phyloP scores from a whole-genome alignment of 2,888 invertebrate genomes.

The Dryobota labecula region DNA sequence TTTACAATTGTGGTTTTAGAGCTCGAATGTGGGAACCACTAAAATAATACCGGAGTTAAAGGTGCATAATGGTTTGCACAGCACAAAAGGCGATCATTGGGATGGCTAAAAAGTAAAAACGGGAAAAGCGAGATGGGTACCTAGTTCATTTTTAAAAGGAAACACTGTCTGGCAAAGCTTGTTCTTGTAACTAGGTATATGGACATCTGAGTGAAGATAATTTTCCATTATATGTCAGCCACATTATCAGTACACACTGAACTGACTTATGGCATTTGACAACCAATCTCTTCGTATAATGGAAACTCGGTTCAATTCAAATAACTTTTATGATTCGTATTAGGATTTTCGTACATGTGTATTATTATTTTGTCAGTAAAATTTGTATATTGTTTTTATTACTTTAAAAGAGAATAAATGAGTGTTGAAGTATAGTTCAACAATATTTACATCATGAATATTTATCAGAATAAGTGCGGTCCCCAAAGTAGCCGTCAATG shows the following conservation, averaged over 20 bases:
- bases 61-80: conserved; percentile 13
- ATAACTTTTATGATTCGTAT: conserved; percentile 1
- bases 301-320: background rate
- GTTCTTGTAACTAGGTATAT: accelerated
- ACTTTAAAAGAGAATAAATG: conserved; percentile 1
- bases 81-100: conserved; percentile 2
- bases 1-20: conserved; percentile 13
- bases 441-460: conserved; percentile 13
- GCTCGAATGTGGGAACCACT: background rate
- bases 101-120: background rate
- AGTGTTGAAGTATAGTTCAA: background rate
- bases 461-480: conserved; percentile 3
- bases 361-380: background rate
- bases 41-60: background rate
- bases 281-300: conserved; percentile 25
- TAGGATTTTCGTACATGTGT: conserved; percentile 1
- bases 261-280: conserved; percentile 17
- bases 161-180: background rate
- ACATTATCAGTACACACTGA: conserved; percentile 22
- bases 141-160: background rate
- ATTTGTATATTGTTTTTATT: background rate
- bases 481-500: background rate
- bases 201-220: background rate
- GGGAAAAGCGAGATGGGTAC: background rate
- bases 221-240: conserved; percentile 1